Percentiles rank a stretch among this genome's conserved stretches.
Evolutionary conservation across 2,113 vertebrate species (phyloP).

Genomic region (Lichenostomus cassidix): DNA sequence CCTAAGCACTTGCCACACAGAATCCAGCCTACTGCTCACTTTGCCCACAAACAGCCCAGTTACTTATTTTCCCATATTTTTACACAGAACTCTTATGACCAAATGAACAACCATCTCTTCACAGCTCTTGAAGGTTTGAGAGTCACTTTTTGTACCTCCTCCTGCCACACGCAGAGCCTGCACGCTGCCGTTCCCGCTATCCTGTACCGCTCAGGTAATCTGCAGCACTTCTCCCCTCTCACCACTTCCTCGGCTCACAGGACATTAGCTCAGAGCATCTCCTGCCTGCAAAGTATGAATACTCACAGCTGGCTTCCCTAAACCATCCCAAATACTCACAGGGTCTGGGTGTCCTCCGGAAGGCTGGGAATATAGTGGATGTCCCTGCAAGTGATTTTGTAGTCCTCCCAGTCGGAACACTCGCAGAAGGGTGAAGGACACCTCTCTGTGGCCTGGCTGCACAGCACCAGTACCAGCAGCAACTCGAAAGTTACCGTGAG

Average conservation of each 20-base stretch:
- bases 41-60: not conserved
- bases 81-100: not conserved
- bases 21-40: not conserved
- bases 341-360: conserved; percentile 82
- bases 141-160: not conserved
- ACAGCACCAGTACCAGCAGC: conserved; percentile 53
- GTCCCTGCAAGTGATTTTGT: conserved; percentile 85
- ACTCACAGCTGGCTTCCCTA: not conserved
- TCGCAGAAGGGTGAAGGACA: conserved; percentile 82
- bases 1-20: not conserved
- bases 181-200: accelerated
- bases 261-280: not conserved
- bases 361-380: conserved; percentile 84
- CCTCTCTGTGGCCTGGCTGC: not conserved
- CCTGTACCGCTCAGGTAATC: not conserved
- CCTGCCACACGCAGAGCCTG: not conserved
- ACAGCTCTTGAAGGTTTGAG: not conserved
- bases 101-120: not conserved
- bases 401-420: conserved; percentile 82
- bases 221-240: not conserved
- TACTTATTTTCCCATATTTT: not conserved
- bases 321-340: conserved; percentile 82
- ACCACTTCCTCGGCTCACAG: not conserved
- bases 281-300: not conserved
- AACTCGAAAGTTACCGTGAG: conserved; percentile 8